Evolutionary conservation across 2,797 vertebrate species (phyloP), one percentile per base, ranked within the genome.

Genomic region (Mycteria americana): DNA sequence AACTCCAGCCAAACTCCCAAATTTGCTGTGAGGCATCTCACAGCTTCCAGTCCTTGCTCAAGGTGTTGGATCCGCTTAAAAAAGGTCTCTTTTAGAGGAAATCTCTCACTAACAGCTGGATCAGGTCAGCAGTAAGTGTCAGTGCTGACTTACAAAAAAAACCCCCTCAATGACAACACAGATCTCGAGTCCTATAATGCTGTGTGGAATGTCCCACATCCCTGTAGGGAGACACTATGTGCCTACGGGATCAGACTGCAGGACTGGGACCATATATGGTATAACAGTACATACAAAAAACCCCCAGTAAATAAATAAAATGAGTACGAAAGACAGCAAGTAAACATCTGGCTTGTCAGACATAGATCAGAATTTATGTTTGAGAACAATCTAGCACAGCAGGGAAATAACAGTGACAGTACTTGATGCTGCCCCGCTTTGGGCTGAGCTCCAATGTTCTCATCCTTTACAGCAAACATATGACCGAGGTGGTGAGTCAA

Each of bases 261-360:
- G n/a, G 64, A 94, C 64, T 33, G 33, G 60, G 46, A 92, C 39
- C 9, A 41, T 37, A 63, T 41, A 57, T 8, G 31, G 69, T 37
- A 22, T 53, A 93, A 94, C n/a, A 93, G 18, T 8, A 92, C 69
- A 67, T 22, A 57, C 0, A 6, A 77, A 74, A 68, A 41, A 10
- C 1, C 7, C 23, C 39, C 69, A 78, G 50, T 46, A 92, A 92
- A 87, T 50, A 91, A 84, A 89, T 73, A 79, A 89, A 93, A 83
- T 28, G 39, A 93, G 21, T 77, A 92, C 0, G 0, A 54, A 80
- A 94, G 84, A 95, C 79, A 81, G 59, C 23, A 92, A 97, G 37
- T 84, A 96, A 93, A 92, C 76, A 94, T 78, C 59, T 76, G 79
- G 87, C 59, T 93, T 78, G 21, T 89, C 76, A 93, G 85, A 96